Percentiles rank a stretch among this genome's conserved stretches.
Evolutionary conservation across 2,888 invertebrate species (phyloP).

Genomic region (Philopedon plagiatum): DNA sequence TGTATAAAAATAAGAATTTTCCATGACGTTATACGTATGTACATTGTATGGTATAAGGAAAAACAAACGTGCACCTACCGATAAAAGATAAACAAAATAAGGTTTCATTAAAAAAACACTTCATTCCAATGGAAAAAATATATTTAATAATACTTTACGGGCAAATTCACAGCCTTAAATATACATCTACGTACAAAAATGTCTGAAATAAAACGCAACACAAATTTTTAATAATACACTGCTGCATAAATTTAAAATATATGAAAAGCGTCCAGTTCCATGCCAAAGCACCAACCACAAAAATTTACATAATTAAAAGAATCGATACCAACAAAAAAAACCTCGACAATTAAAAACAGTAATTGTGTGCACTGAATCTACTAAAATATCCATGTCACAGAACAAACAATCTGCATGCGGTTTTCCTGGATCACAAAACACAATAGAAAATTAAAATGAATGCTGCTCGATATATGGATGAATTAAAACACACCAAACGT

Average conservation of each 20-base stretch:
- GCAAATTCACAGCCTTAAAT: slow-evolving; percentile 35
- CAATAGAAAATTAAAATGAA: slow-evolving; percentile 33
- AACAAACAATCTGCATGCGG: slow-evolving; percentile 44
- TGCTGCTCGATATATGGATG: slow-evolving; percentile 24
- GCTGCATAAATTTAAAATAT: slow-evolving; percentile 25
- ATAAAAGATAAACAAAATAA: slow-evolving; percentile 3
- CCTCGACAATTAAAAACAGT: slow-evolving; percentile 34
- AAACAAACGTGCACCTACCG: slow-evolving; percentile 29
- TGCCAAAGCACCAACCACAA: slow-evolving; percentile 41
- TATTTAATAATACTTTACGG: slow-evolving; percentile 24
- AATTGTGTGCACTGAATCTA: slow-evolving; percentile 33
- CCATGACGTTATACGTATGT: slow-evolving; percentile 9
- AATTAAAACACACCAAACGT: slow-evolving; percentile 64
- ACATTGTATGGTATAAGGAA: slow-evolving; percentile 15
- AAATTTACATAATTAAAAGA: slow-evolving; percentile 30
- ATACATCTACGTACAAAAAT: slow-evolving; percentile 36
- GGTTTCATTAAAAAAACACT: slow-evolving; percentile 20
- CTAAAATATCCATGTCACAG: slow-evolving; percentile 29
- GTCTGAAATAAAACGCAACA: slow-evolving; percentile 22
- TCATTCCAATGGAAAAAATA: slow-evolving; percentile 25
- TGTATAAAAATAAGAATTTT: background rate
- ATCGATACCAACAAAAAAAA: slow-evolving; percentile 34
- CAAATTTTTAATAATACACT: slow-evolving; percentile 23
- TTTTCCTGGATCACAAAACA: slow-evolving; percentile 40
- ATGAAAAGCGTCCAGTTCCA: slow-evolving; percentile 45